Conservation (phyloP, 2,888 invertebrate genomes). For the Drosophila hamatofila region DNA sequence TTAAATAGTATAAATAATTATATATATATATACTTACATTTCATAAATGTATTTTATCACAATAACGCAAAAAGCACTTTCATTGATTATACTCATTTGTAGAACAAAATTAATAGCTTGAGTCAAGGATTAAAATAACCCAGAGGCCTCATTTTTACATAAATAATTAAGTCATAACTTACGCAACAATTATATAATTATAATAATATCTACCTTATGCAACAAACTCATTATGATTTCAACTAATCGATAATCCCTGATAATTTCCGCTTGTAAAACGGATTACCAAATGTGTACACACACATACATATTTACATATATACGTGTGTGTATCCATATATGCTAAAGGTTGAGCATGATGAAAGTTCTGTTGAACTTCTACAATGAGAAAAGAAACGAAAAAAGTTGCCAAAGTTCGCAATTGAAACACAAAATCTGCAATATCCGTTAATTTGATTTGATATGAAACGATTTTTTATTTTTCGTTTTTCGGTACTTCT, state of each 20-base stretch:
- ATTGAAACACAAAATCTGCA: slow-evolving; percentile 58
- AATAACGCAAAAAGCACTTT: background rate
- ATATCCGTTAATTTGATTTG: slow-evolving; percentile 71
- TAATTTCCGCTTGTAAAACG: background rate
- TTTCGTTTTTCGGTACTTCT: background rate
- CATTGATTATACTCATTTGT: background rate
- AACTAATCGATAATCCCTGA: slow-evolving; percentile 2
- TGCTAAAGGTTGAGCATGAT: background rate
- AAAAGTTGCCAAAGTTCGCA: slow-evolving; percentile 32
- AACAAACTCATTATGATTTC: background rate
- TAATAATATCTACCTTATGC: background rate
- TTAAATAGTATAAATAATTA: no score
- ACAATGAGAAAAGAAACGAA: background rate
- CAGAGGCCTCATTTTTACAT: background rate
- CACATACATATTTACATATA: background rate
- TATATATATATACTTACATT: no score
- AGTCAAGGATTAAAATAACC: background rate
- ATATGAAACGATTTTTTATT: slow-evolving; percentile 23
- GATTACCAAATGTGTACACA: background rate
- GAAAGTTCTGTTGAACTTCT: slow-evolving; percentile 23
- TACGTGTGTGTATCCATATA: background rate
- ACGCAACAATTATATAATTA: background rate
- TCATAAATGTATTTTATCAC: no score
- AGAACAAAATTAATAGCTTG: background rate
- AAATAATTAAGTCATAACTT: background rate